Conservation (phyloP, 2,113 vertebrate genomes). For the Petrocephalus zakoni region DNA sequence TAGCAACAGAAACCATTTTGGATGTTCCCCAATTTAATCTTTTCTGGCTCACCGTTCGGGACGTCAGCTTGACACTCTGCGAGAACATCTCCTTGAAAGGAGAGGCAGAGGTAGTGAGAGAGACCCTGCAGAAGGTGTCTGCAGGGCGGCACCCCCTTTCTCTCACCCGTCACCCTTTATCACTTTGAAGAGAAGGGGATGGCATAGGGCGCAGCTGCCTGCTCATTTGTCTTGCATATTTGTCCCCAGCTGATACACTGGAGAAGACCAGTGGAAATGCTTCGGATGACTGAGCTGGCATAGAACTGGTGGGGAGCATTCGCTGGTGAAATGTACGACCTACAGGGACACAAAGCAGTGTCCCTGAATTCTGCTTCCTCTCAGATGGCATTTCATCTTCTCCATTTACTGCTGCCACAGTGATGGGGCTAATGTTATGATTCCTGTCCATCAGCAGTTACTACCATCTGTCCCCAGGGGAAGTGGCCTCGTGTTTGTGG, state of each 20-base stretch:
- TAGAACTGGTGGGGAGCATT: neutral
- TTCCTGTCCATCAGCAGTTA: constrained; percentile 15
- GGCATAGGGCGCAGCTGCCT: neutral
- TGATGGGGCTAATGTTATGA: constrained; percentile 7
- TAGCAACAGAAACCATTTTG: constrained; percentile 15
- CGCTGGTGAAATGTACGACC: neutral
- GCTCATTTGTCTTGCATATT: neutral
- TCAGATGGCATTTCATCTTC: neutral
- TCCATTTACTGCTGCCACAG: neutral
- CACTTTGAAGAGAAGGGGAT: neutral
- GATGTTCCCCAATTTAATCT: neutral
- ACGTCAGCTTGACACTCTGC: neutral
- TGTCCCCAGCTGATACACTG: neutral
- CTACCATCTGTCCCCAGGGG: neutral
- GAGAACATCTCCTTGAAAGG: constrained; percentile 37
- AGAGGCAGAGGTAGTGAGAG: neutral
- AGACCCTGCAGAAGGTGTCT: no score
- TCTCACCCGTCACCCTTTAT: neutral
- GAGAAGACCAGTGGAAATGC: neutral
- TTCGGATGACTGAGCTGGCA: neutral
- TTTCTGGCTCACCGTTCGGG: neutral
- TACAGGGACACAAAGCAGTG: no score
- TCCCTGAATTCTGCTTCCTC: neutral
- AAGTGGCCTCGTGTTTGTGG: neutral
- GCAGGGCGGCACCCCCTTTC: neutral